These are phyloP conservation scores for Electrona antarctica DNA, from an alignment of 2,113 vertebrate genomes.

Conservation along the genomic window DNA sequence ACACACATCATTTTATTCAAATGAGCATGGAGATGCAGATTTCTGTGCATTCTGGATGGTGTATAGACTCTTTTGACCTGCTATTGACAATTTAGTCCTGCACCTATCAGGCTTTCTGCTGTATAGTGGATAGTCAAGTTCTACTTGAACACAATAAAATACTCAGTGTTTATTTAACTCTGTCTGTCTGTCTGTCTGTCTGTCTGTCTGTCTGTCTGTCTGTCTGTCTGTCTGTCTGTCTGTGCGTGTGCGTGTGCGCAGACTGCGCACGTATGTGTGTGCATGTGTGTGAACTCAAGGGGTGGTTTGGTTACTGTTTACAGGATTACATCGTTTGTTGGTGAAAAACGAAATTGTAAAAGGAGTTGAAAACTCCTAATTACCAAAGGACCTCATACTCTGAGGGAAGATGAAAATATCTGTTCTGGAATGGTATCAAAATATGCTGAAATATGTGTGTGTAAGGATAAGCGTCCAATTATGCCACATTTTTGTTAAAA, in stretches of 20 bases:
- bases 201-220: not conserved
- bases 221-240: not conserved
- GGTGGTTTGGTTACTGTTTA: no score
- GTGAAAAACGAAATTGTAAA: slow-evolving; percentile 17
- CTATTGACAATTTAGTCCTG: no score
- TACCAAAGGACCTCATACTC: slow-evolving; percentile 28
- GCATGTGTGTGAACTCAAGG: slow-evolving; percentile 1
- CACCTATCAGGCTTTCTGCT: no score
- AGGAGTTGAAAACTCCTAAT: not conserved
- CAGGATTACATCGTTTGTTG: not conserved
- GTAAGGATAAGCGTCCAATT: slow-evolving; percentile 64
- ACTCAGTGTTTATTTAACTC: no score
- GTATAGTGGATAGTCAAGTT: no score
- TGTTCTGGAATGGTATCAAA: slow-evolving; percentile 58
- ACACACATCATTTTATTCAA: no score
- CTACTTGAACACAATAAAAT: no score
- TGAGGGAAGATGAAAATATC: slow-evolving; percentile 63
- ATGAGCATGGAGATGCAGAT: no score
- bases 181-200: not conserved
- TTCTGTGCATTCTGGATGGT: no score
- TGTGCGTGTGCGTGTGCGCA: not conserved
- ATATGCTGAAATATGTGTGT: slow-evolving; percentile 68
- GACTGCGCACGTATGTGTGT: not conserved
- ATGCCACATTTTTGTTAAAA: slow-evolving; percentile 72
- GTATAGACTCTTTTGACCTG: no score